Evolutionary conservation across 2,797 vertebrate genomes (phyloP), one percentile per base, ranked within the genome.

Genomic region (Hippocampus kuda): DNA sequence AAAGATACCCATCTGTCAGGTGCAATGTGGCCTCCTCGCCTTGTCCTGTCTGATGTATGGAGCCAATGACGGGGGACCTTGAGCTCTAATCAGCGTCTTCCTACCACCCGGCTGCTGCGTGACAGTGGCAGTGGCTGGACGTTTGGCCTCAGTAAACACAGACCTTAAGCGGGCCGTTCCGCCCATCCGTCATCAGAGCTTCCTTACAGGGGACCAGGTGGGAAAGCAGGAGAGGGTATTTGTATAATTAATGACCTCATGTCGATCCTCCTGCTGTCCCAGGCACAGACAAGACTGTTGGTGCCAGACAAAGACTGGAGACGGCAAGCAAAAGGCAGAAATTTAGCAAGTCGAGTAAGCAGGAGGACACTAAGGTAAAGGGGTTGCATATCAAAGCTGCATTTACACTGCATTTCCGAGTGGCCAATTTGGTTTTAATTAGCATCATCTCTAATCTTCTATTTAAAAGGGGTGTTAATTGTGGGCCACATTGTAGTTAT

Each of bases 211-310:
- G 78, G 67, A 75, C 72, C 76, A 87, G 83, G 81, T 85, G 79
- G 77, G 67, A 56, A 71, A 75, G 66, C 70, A 74, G 67, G 69
- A 68, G 64, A 18, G 70, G 42, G 38, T 67, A 41, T 71, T 68
- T 62, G 73, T 84, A 85, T 89, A 85, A 89, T 88, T 88, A 85
- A 88, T 88, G 83, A 85, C 79, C 83, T 84, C 79, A 80, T 80
- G 78, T 75, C 74, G 78, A 64, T 79, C 56, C 74, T 81, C 80
- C 85, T 78, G 84, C 84, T 88, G 84, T 79, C 75, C 46, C 22
- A 30, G 56, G 63, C 74, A 56, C 56, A 79, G 42, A 46, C 41
- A 76, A 76, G 66, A 70, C 26, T 69, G 68, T 69, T 68, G 7
- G n/a, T 34, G 27, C 1, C 3, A 72, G 67, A 75, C 72, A 76